Base-by-base conservation (phyloP, 2,113 vertebrate genomes). In the Phodopus roborovskii region DNA sequence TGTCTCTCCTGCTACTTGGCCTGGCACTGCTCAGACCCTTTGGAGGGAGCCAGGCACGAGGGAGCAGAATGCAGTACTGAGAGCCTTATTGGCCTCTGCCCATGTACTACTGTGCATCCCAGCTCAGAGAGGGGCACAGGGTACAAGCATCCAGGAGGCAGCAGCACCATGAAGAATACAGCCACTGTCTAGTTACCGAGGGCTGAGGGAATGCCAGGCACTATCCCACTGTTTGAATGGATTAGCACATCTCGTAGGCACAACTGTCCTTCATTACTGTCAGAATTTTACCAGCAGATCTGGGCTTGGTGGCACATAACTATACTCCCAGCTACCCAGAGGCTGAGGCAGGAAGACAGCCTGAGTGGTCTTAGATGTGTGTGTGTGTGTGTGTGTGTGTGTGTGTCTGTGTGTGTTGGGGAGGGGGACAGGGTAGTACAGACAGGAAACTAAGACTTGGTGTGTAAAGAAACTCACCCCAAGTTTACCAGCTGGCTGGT, bases 151-250 rank as follows among this genome's bases (percentile, higher is more conserved):
- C 56, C 56, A 60, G n/a, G 3, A 2, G 0, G 30, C 39, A 60
- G 4, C 70, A 68, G 56, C 82, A 19, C 26, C 0, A 0, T 24
- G 39, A 10, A 26, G 84, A 74, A 48, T 36, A n/a, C 36, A 1
- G 8, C 3, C 78, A 9, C 42, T 24, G 16, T 9, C 5, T 9
- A 60, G n/a, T n/a, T 26, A 17, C 68, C 30, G n/a, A 36, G 45
- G 53, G 12, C 0, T n/a, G 48, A 1, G 6, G 0, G 3, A 28
- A 62, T 0, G 28, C 70, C 73, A 6, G 39, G 36, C 16, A 24
- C 20, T 17, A 50, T 4, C 13, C 24, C 15, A 7, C 9, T 10
- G 9, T 56, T 12, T 16, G 12, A 30, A 3, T 0, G 50, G 19
- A 28, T 26, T 10, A 16, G 60, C 28, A 19, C 26, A 2, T 7